Percentiles rank a stretch among this genome's conserved stretches.
phyloP scores from a whole-genome alignment of 92 coral and sea anemone species.

The Meandrina meandrites region DNA sequence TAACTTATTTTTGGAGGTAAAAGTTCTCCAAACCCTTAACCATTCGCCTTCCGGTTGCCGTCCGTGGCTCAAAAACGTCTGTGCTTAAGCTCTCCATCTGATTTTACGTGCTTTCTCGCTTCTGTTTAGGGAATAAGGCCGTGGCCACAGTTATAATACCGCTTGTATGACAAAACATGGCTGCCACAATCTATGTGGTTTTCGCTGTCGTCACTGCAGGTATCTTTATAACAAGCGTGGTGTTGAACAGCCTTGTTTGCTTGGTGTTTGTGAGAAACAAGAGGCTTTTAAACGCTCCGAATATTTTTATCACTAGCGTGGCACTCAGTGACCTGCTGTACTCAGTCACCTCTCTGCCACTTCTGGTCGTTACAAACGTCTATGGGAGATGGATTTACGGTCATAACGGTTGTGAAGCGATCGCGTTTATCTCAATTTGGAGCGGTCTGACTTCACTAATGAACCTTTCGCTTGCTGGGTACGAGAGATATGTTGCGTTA shows the following conservation, averaged over 20 bases:
- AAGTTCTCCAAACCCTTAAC: too few relatives aligned
- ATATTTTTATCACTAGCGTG: conserved; percentile 39
- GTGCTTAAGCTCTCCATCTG: too few relatives aligned
- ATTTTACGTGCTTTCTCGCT: neutral
- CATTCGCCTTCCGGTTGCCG: too few relatives aligned
- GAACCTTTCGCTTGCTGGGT: conserved; percentile 36
- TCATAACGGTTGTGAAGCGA: conserved; percentile 19
- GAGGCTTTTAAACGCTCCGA: conserved; percentile 26
- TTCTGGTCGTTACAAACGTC: conserved; percentile 24
- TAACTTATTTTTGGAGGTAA: too few relatives aligned
- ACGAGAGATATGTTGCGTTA: conserved; percentile 34
- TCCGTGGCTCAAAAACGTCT: too few relatives aligned
- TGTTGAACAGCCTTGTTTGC: conserved; percentile 36
- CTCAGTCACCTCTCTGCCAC: conserved; percentile 25
- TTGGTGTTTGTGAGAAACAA: conserved; percentile 34
- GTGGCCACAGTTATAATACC: neutral
- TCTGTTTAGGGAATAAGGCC: neutral
- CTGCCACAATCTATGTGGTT: conserved; percentile 16
- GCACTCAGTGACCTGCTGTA: conserved; percentile 31
- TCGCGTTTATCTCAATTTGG: conserved; percentile 36
- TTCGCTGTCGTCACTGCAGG: conserved; percentile 33
- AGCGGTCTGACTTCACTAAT: conserved; percentile 35
- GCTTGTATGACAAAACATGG: conserved; percentile 8
- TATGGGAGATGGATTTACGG: conserved; percentile 40
- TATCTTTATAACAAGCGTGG: conserved; percentile 16